Evolutionary conservation across 2,888 invertebrate species (phyloP).

Genomic region (Meandrusa payeni): DNA sequence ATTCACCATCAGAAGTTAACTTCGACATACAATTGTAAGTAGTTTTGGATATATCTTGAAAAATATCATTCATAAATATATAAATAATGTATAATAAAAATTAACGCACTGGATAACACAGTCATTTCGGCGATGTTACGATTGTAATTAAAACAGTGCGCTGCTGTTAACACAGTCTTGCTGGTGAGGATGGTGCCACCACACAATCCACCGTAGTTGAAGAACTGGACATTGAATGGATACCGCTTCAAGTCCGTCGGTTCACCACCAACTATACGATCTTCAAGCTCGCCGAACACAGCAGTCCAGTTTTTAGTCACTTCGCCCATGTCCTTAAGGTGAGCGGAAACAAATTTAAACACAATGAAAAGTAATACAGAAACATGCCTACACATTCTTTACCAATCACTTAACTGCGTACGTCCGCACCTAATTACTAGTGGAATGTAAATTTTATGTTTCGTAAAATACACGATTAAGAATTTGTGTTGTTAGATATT

Average conservation of each 20-base stretch:
- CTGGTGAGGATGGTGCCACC: conserved; percentile 40
- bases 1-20: too few species aligned
- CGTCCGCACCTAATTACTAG: neutral
- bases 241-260: conserved; percentile 29
- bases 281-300: conserved; percentile 25
- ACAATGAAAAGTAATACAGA: conserved; percentile 1
- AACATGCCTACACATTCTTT: neutral
- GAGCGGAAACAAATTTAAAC: conserved; percentile 26
- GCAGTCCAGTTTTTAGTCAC: conserved; percentile 27
- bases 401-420: neutral
- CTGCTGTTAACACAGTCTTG: conserved; percentile 43
- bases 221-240: conserved; percentile 41
- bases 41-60: too few species aligned
- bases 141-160: conserved; percentile 45
- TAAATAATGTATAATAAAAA: conserved; percentile 1
- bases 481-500: neutral
- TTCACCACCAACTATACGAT: conserved; percentile 36
- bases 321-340: conserved; percentile 41
- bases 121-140: conserved; percentile 40
- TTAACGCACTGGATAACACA: conserved; percentile 39
- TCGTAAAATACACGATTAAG: neutral
- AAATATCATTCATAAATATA: too few species aligned
- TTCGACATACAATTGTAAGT: too few species aligned
- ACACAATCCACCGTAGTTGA: conserved; percentile 41
- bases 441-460: conserved; percentile 11